Evolutionary conservation across 2,113 vertebrate genomes (phyloP), one percentile per base, ranked within the genome.

Genomic region (Verasper variegatus): DNA sequence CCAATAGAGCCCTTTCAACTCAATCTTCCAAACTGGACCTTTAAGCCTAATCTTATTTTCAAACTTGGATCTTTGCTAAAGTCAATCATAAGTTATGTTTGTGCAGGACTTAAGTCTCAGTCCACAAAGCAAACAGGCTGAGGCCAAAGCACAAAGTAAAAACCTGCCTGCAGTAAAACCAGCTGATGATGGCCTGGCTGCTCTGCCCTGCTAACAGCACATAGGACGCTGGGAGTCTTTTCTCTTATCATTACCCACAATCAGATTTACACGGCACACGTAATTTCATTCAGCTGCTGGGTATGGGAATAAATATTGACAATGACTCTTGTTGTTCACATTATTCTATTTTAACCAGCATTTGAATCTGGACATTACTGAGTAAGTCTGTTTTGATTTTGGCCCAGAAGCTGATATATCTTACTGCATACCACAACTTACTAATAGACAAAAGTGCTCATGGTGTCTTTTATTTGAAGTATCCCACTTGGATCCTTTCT

Each of bases 81-180:
- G 74, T 81, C 57, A 58, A n/a, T 27, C 57, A 26, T 21, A 26
- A 26, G 23, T 74, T n/a, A 23, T 89, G 76, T 78, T 84, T 84
- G 73, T 57, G 26, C 18, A 76, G n/a, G 69, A 37, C 3, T 86
- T 80, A 63, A 24, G 21, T 45, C 61, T 13, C 40, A 45, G 40
- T 63, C 61, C 61, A 23, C 61, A 63, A 45, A 45, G 17, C 40
- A 63, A 63, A 63, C 35, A 63, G 18, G n/a, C n/a, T 23, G 35
- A 63, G 60, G 20, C 60, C 60, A 42, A 21, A 23, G 21, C 61
- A 63, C 37, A 45, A 24, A 42, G 60, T 62, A 13, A 42, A 62
- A 12, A 61, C 27, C 27, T 27, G 27, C 27, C 27, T 27, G 27
- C 27, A 27, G 3, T 27, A 27, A 27, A 27, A 37, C 35, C 35